Percentiles rank a stretch among this genome's conserved stretches.
These are phyloP conservation scores for Drosophila monieri DNA, from an alignment of 2,888 invertebrate species.

Conservation along the genomic window DNA sequence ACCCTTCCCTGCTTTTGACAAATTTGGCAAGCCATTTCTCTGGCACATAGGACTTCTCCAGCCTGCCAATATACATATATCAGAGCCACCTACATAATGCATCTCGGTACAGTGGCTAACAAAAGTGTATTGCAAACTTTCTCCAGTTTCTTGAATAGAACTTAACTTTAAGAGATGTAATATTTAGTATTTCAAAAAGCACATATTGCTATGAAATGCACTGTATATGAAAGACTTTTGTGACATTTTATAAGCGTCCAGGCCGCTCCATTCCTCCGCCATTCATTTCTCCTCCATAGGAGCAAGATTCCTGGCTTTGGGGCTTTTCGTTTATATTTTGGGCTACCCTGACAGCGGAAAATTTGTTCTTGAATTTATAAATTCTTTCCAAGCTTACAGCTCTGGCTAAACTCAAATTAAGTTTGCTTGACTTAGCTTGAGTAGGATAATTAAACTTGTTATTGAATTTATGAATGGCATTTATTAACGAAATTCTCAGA, in stretches of 20 bases:
- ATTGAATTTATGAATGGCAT: not conserved
- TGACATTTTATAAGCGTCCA: slow-evolving; percentile 27
- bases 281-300: slow-evolving; percentile 6
- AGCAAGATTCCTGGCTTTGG: slow-evolving; percentile 7
- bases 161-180: not conserved
- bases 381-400: slow-evolving; percentile 1
- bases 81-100: slow-evolving; percentile 20
- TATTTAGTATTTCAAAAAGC: not conserved
- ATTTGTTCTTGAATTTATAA: slow-evolving; percentile 17
- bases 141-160: not conserved
- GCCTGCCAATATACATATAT: slow-evolving; percentile 32
- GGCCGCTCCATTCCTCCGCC: not conserved
- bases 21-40: slow-evolving; percentile 36
- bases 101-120: slow-evolving; percentile 5
- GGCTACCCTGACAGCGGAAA: not conserved
- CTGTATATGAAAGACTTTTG: slow-evolving; percentile 18
- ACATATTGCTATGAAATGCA: slow-evolving; percentile 5
- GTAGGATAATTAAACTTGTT: not conserved
- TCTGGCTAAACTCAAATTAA: slow-evolving; percentile 1
- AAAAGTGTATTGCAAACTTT: not conserved
- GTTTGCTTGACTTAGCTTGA: not conserved
- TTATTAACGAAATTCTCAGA: not conserved
- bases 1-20: slow-evolving; percentile 14
- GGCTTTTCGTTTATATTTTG: slow-evolving; percentile 7
- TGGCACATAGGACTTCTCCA: slow-evolving; percentile 19